Conservation (phyloP, 2,797 vertebrate species). For the Neosilurus hyrtlii region DNA sequence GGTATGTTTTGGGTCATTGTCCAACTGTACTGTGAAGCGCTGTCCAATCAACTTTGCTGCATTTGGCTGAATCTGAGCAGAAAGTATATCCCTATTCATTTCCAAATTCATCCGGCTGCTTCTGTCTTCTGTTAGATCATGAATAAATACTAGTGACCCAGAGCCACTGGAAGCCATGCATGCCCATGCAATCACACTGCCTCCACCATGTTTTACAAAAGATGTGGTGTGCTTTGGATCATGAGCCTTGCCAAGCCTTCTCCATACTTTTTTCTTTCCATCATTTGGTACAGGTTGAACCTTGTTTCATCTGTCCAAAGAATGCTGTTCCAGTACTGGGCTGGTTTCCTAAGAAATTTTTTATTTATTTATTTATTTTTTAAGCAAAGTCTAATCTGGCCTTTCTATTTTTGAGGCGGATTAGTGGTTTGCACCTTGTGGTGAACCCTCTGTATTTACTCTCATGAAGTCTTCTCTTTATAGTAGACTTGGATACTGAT, state of each 20-base stretch:
- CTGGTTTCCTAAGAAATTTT: neutral
- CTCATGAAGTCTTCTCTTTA: neutral
- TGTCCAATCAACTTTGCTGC: too few relatives aligned
- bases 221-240: slow-evolving; percentile 2
- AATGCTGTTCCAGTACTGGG: neutral
- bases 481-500: slow-evolving; percentile 4
- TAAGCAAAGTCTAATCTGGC: too few relatives aligned
- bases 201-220: neutral
- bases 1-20: too few relatives aligned
- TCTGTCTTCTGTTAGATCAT: too few relatives aligned
- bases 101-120: too few relatives aligned
- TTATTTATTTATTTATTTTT: too few relatives aligned
- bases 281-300: too few relatives aligned
- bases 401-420: too few relatives aligned
- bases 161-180: neutral
- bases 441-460: neutral
- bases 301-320: too few relatives aligned
- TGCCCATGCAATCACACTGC: neutral
- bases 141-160: neutral
- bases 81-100: too few relatives aligned
- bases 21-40: too few relatives aligned
- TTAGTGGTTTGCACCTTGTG: neutral
- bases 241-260: neutral
- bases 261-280: neutral
- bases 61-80: too few relatives aligned